Base-by-base conservation (phyloP, 2,797 vertebrate species). In the Sorex maritimensis region DNA sequence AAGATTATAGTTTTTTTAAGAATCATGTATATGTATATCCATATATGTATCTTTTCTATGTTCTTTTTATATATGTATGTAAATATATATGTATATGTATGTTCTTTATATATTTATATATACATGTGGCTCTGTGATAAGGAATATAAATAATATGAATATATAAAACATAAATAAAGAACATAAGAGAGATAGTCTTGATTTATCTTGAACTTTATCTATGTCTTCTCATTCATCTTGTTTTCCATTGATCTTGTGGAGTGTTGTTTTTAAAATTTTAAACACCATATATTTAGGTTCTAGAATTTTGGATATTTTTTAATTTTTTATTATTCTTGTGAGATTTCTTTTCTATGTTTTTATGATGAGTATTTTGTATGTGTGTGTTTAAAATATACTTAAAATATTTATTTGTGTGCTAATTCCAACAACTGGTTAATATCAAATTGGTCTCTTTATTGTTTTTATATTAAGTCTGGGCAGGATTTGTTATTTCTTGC, bases 241-340 rank as follows among this genome's bases (percentile, higher is more conserved):
- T 91, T 94, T 87, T 74, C 15, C 77, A 38, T 52, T 74, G 71
- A 83, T 94, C 26, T 34, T 23, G 38, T 86, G 15, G 11, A 81
- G 13, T 84, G 21, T 58, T 14, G 52, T 87, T 73, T 63, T 67
- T 72, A 38, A 12, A 49, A 44, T 71, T 74, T 23, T 28, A 77
- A 19, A 74, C 85, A 38, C 6, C 81, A 4, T 1, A 24, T 74
- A 86, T 91, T 94, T 90, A 1, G 75, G 7, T 67, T 89, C 15
- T 55, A 74, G 15, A 67, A 38, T 85, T 28, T 49, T 71, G 34
- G n/a, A 61, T 7, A 7, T 44, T 94, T 78, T 30, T 2, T 58
- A 73, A 38, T 77, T 67, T 67, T 77, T 30, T 73, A 73, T 5
- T 86, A 58, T 12, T 67, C 83, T 91, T 4, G 2, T 26, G 38